phyloP scores from a whole-genome alignment of 1,140 invertebrate genomes.

The Pachyrhynchus sulphureomaculatus region DNA sequence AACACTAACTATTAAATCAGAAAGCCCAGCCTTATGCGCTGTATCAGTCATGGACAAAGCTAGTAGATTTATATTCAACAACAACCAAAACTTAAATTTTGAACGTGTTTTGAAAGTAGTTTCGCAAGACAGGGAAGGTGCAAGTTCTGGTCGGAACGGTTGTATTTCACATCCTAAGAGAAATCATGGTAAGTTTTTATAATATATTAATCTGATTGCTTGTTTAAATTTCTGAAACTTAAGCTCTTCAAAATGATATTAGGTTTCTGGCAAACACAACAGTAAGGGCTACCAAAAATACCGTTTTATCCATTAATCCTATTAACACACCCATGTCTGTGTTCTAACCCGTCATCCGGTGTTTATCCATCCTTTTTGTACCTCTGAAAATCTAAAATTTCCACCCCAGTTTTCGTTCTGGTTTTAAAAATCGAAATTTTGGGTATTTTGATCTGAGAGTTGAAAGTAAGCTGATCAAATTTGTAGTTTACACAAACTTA shows the following conservation, averaged over 20 bases:
- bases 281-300: neutral
- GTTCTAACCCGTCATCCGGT: too few species aligned
- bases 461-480: too few species aligned
- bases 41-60: slow-evolving; percentile 63
- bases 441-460: too few species aligned
- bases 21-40: slow-evolving; percentile 60
- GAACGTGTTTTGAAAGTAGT: slow-evolving; percentile 33
- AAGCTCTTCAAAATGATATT: neutral
- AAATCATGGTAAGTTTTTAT: slow-evolving; percentile 20
- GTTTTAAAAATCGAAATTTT: too few species aligned
- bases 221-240: neutral
- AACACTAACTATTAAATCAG: slow-evolving; percentile 55
- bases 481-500: too few species aligned
- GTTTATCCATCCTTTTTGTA: too few species aligned
- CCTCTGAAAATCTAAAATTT: too few species aligned
- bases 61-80: slow-evolving; percentile 52
- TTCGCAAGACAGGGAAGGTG: slow-evolving; percentile 15
- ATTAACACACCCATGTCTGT: too few species aligned
- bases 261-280: neutral
- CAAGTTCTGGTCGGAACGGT: slow-evolving; percentile 32
- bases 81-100: slow-evolving; percentile 14
- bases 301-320: too few species aligned
- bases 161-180: slow-evolving; percentile 28
- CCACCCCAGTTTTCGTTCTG: too few species aligned
- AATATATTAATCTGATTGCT: neutral